These are phyloP conservation scores for Drosophila truncata DNA, from an alignment of 1,140 invertebrate genomes.

Conservation along the genomic window DNA sequence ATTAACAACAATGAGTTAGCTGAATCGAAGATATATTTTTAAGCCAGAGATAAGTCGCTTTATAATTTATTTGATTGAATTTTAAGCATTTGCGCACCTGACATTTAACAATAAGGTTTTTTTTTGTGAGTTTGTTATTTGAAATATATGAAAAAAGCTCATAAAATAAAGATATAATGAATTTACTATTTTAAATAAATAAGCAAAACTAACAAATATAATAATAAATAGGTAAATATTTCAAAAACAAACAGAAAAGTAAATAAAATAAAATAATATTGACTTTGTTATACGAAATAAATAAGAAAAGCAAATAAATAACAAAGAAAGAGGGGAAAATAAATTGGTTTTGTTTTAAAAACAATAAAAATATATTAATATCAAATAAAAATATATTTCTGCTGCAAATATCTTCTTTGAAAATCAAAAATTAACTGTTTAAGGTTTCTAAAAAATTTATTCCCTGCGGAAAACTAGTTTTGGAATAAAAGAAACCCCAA, in stretches of 20 bases:
- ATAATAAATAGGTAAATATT: too few relatives aligned
- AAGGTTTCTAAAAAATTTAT: too few relatives aligned
- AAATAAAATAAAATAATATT: background rate
- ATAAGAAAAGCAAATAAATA: background rate
- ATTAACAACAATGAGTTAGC: constrained; percentile 2
- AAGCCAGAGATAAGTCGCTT: background rate
- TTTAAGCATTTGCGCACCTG: background rate
- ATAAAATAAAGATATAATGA: background rate
- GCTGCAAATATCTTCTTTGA: too few relatives aligned
- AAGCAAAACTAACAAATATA: too few relatives aligned
- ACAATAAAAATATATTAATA: background rate
- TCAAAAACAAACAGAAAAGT: too few relatives aligned
- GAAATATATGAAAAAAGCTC: background rate
- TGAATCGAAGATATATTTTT: constrained; percentile 1
- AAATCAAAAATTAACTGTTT: too few relatives aligned
- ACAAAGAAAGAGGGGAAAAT: background rate
- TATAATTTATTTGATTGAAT: background rate
- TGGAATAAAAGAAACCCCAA: too few relatives aligned
- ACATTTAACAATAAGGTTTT: constrained; percentile 3
- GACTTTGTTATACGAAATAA: background rate
- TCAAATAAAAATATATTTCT: too few relatives aligned
- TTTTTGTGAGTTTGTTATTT: background rate
- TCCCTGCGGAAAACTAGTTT: too few relatives aligned
- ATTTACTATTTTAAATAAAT: background rate
- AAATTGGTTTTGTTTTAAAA: background rate